Base-by-base conservation (phyloP, 2,113 vertebrate genomes). In the Pelecanus crispus region DNA sequence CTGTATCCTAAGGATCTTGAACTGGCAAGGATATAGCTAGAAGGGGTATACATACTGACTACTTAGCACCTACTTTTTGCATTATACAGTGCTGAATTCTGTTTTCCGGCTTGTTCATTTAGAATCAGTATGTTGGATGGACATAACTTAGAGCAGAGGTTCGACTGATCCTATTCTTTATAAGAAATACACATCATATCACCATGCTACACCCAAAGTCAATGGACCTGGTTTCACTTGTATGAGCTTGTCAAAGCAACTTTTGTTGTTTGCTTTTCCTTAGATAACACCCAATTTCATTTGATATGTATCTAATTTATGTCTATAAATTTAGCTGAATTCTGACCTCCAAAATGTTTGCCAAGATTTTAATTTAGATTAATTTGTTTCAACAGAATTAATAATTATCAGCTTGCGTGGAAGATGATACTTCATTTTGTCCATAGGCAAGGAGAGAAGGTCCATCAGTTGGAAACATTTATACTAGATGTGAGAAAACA, bases 341-440 rank as follows among this genome's bases (percentile, higher is more conserved):
- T 78, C 34, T 7, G 4, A 74, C 47, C 50, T 87, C 36, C 32
- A 66, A 73, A 92, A 55, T 3, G 31, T 74, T 86, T 73, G 20
- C 49, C 36, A 74, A 84, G 86, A 94, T 96, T 95, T 96, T 88
- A 93, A 95, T 96, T 96, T 92, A 96, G 88, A 95, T 95, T 17
- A 79, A 75, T 91, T 87, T 58, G 11, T 71, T 90, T 93, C 72
- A 56, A 71, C 31, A 78, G 21, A 71, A 70, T 55, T 78, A 36
- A 36, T 81, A 88, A 74, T 83, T 86, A 74, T 28, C 47, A 62
- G 19, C 42, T 62, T 61, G 10, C 11, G 7, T 78, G 52, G 32
- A 90, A 61, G 17, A 47, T 42, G 34, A 36, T 59, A 10, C 4
- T 55, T 83, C 14, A 5, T 90, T 93, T 90, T 82, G 38, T 81